phyloP scores from a whole-genome alignment of 2,888 invertebrate genomes.

The Epiblema foenella region DNA sequence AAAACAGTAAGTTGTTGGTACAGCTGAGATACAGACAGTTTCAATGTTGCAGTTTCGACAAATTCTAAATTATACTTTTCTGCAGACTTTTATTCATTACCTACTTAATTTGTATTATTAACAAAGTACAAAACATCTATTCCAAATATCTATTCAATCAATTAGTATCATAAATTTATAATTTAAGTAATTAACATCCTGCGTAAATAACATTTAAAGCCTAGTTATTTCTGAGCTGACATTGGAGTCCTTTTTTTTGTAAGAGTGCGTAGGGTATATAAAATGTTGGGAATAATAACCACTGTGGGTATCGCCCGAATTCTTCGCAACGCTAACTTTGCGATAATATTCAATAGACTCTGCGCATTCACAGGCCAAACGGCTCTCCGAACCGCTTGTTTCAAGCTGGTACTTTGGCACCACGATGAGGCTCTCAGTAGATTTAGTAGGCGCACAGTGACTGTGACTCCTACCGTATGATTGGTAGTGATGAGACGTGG shows the following conservation, averaged over 20 bases:
- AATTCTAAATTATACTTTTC: neutral
- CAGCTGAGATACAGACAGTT: neutral
- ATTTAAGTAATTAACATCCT: neutral
- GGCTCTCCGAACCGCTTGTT: constrained; percentile 87
- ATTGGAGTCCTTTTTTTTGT: constrained; percentile 82
- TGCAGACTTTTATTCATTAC: neutral
- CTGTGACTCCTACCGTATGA: constrained; percentile 80
- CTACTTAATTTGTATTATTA: constrained; percentile 13
- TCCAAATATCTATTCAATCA: constrained; percentile 6
- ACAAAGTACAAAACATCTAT: constrained; percentile 30
- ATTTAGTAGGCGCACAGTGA: constrained; percentile 88
- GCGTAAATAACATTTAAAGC: constrained; percentile 72
- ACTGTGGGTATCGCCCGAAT: constrained; percentile 66
- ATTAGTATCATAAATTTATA: constrained; percentile 3
- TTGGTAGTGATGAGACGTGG: constrained; percentile 74
- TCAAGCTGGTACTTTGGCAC: constrained; percentile 87
- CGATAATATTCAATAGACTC: constrained; percentile 78
- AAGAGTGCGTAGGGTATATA: constrained; percentile 79
- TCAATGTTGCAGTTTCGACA: neutral
- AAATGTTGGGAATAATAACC: constrained; percentile 79
- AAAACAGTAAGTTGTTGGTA: constrained; percentile 21
- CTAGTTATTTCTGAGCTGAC: constrained; percentile 89
- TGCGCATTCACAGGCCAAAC: constrained; percentile 89
- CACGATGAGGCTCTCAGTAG: constrained; percentile 91
- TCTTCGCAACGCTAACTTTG: constrained; percentile 65